Conservation (phyloP, 2,888 invertebrate species). For the Phoenoteleia sp. region DNA sequence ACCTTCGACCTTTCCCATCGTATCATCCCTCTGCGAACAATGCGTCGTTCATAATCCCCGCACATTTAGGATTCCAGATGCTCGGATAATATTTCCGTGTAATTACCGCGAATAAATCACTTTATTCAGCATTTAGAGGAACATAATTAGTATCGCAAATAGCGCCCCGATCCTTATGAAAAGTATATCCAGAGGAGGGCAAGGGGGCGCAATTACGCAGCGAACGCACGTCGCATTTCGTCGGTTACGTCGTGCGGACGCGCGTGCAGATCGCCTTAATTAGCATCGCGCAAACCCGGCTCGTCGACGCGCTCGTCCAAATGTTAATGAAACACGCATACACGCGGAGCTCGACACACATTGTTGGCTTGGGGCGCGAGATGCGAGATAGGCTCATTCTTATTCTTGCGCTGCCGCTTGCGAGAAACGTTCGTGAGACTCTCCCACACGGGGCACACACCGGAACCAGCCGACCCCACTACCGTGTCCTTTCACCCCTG, state of each 20-base stretch:
- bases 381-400: constrained; percentile 55
- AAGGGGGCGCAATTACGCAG: constrained; percentile 47
- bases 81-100: constrained; percentile 62
- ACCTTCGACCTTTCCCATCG: constrained; percentile 55
- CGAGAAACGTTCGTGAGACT: constrained; percentile 60
- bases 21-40: constrained; percentile 48
- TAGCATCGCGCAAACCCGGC: constrained; percentile 61
- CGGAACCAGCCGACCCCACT: constrained; percentile 59
- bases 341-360: constrained; percentile 7
- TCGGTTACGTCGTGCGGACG: constrained; percentile 35
- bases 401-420: constrained; percentile 33
- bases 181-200: constrained; percentile 18
- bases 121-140: constrained; percentile 59
- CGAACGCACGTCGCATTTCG: constrained; percentile 53
- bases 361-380: constrained; percentile 53
- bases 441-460: constrained; percentile 65
- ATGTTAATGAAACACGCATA: constrained; percentile 63
- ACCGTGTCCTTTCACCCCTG: constrained; percentile 62
- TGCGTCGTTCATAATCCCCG: constrained; percentile 43
- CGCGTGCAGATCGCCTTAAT: constrained; percentile 49
- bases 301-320: constrained; percentile 66
- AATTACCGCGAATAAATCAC: constrained; percentile 65
- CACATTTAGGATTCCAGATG: constrained; percentile 55
- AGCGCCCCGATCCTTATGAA: constrained; percentile 42
- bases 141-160: constrained; percentile 63